These are phyloP conservation scores for Caerostris extrusa DNA, from an alignment of 1,140 invertebrate species.

Conservation along the genomic window DNA sequence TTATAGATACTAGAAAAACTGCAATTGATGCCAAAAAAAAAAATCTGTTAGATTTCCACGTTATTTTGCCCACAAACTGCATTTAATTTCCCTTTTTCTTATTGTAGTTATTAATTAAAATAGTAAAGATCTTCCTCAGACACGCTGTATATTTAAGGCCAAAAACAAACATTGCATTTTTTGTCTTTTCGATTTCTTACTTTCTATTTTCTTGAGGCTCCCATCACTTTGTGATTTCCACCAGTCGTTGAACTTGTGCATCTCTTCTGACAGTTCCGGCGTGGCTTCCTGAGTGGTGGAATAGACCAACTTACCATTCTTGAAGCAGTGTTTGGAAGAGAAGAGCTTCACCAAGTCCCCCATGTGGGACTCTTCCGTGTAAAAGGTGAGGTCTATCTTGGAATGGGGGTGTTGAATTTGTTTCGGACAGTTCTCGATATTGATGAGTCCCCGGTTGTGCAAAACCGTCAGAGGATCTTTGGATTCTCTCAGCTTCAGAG, in stretches of 20 bases:
- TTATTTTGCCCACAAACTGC: too few relatives aligned
- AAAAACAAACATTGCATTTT: too few relatives aligned
- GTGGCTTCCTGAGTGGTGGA: slow-evolving; percentile 14
- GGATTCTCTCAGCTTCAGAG: background rate
- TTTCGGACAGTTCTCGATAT: background rate
- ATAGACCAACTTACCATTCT: slow-evolving; percentile 43
- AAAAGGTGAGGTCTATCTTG: slow-evolving; percentile 50
- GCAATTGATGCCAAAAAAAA: too few relatives aligned
- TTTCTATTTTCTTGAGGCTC: background rate
- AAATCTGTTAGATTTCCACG: too few relatives aligned
- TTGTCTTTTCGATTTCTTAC: background rate
- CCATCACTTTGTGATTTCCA: background rate
- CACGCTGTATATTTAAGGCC: too few relatives aligned
- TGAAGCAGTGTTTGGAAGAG: slow-evolving; percentile 33
- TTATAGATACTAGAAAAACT: too few relatives aligned
- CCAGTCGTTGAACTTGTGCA: slow-evolving; percentile 43
- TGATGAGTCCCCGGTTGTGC: background rate
- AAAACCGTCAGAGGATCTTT: slow-evolving; percentile 22
- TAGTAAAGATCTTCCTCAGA: too few relatives aligned
- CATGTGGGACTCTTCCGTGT: background rate
- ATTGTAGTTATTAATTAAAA: too few relatives aligned
- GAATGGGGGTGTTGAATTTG: background rate
- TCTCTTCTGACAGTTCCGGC: background rate
- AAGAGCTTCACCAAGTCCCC: slow-evolving; percentile 41
- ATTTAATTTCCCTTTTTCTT: too few relatives aligned